phyloP scores from a whole-genome alignment of 2,888 invertebrate genomes.

The Hyposoter dolosus region DNA sequence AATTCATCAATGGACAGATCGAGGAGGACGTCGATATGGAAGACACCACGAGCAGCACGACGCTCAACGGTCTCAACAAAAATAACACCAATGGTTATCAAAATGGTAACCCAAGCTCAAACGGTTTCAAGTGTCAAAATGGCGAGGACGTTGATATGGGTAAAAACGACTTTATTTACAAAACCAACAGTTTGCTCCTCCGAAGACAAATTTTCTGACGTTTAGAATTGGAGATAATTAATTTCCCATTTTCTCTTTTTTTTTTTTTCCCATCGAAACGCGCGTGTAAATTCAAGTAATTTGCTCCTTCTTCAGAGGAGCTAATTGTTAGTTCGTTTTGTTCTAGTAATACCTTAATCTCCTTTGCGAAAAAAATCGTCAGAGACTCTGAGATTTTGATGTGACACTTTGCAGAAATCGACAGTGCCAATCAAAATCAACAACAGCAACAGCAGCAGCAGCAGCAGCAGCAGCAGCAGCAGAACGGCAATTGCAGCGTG shows the following conservation, averaged over 20 bases:
- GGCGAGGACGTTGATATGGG: constrained; percentile 91
- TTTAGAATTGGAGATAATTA: no score
- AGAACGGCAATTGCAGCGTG: constrained; percentile 75
- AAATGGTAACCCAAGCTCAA: constrained; percentile 86
- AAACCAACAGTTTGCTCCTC: no score
- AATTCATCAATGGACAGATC: constrained; percentile 81
- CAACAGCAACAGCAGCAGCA: no score
- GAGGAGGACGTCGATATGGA: constrained; percentile 87
- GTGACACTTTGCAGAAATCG: constrained; percentile 84
- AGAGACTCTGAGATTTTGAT: not conserved
- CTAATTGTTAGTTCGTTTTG: no score
- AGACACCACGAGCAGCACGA: constrained; percentile 85
- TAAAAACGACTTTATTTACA: no score
- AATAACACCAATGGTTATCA: constrained; percentile 86
- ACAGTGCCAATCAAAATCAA: constrained; percentile 80
- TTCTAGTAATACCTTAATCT: no score
- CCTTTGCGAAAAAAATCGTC: no score
- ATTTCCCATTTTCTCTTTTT: not conserved
- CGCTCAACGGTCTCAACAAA: constrained; percentile 81
- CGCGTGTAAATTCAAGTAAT: no score
- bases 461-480: no score
- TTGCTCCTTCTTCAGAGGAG: no score
- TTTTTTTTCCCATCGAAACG: no score
- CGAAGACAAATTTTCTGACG: no score
- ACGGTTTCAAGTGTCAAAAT: constrained; percentile 87